Evolutionary conservation across 2,888 invertebrate species (phyloP).

Genomic region (Melolontha melolontha): DNA sequence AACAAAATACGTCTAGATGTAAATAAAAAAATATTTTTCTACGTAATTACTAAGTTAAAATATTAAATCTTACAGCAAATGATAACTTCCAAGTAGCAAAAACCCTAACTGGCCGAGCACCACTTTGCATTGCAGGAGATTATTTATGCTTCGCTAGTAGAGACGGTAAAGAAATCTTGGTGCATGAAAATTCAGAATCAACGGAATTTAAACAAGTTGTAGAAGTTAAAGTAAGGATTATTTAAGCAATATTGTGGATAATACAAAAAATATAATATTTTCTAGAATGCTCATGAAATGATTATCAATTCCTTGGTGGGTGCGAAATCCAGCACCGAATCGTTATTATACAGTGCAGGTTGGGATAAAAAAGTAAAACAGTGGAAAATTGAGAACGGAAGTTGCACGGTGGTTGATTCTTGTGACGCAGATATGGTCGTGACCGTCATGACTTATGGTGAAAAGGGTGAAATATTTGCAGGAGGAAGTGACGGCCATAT

Average conservation of each 20-base stretch:
- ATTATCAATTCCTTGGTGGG: conserved; percentile 65
- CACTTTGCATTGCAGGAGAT: conserved; percentile 66
- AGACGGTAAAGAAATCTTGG: conserved; percentile 69
- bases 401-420: conserved; percentile 48
- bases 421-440: conserved; percentile 55
- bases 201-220: conserved; percentile 67
- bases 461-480: conserved; percentile 65
- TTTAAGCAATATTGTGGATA: not conserved
- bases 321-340: conserved; percentile 55
- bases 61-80: conserved; percentile 47
- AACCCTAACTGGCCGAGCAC: conserved; percentile 71
- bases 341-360: conserved; percentile 64
- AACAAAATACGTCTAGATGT: too few species aligned
- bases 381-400: conserved; percentile 59
- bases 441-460: conserved; percentile 54
- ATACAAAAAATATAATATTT: not conserved
- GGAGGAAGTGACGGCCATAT: conserved; percentile 72
- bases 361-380: conserved; percentile 66
- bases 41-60: conserved; percentile 51
- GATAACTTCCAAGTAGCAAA: conserved; percentile 67
- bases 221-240: conserved; percentile 67
- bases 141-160: conserved; percentile 67
- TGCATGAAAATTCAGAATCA: conserved; percentile 68
- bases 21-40: too few species aligned
- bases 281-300: conserved; percentile 64